Conservation (phyloP, 2,888 invertebrate species). For the Serripes groenlandicus region DNA sequence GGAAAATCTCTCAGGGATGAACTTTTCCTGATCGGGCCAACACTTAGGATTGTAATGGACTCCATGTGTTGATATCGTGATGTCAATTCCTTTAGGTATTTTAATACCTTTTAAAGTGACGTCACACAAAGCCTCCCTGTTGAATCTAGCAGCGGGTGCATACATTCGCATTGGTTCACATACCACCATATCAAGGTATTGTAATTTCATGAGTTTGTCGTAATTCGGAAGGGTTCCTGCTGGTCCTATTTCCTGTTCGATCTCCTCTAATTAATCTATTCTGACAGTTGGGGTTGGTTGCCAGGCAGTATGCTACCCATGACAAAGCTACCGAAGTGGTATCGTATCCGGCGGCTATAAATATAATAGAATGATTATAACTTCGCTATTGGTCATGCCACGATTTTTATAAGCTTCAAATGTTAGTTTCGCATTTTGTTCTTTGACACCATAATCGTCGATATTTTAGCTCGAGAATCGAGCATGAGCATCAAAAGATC, state of each 20-base stretch:
- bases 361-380: slow-evolving; percentile 83
- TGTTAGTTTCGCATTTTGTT: slow-evolving; percentile 22
- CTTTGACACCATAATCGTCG: too few species aligned
- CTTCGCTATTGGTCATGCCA: slow-evolving; percentile 73
- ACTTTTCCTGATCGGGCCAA: slow-evolving; percentile 72
- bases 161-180: slow-evolving; percentile 69
- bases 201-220: slow-evolving; percentile 60
- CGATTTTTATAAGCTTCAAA: slow-evolving; percentile 48
- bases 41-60: slow-evolving; percentile 65
- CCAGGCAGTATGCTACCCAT: slow-evolving; percentile 86
- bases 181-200: slow-evolving; percentile 67
- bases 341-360: slow-evolving; percentile 88
- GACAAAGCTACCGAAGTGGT: slow-evolving; percentile 87
- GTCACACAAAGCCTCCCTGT: slow-evolving; percentile 56
- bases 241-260: slow-evolving; percentile 41
- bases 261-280: slow-evolving; percentile 73
- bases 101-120: slow-evolving; percentile 58
- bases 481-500: slow-evolving; percentile 56
- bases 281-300: slow-evolving; percentile 86
- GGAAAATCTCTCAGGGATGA: slow-evolving; percentile 73
- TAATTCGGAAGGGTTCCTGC: slow-evolving; percentile 39
- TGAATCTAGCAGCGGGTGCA: slow-evolving; percentile 62
- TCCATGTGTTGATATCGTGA: slow-evolving; percentile 60
- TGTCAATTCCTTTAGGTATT: slow-evolving; percentile 65
- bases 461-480: slow-evolving; percentile 27